Conservation (phyloP, 2,888 invertebrate species). For the Latrodectus elegans region DNA sequence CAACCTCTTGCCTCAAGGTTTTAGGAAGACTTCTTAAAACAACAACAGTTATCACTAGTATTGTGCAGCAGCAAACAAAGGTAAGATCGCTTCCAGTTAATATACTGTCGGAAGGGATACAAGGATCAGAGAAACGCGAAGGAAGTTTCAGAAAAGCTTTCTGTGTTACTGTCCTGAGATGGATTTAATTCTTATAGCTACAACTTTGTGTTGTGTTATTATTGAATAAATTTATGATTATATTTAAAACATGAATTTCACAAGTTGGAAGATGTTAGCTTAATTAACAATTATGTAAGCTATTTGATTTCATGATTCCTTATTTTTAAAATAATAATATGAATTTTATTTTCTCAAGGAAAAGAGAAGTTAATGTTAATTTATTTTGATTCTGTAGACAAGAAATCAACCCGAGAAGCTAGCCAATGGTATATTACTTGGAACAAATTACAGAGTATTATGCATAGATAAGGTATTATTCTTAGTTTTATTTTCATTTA, state of each 20-base stretch:
- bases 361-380: not conserved
- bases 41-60: slow-evolving; percentile 56
- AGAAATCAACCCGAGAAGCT: slow-evolving; percentile 78
- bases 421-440: slow-evolving; percentile 83
- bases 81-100: slow-evolving; percentile 16
- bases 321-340: no score
- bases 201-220: no score
- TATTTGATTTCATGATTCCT: no score
- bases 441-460: slow-evolving; percentile 86
- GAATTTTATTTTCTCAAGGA: no score
- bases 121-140: no score
- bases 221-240: no score
- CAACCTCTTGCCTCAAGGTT: slow-evolving; percentile 58
- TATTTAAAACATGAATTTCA: no score
- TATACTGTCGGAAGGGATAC: not conserved
- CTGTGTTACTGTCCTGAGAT: no score
- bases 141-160: no score
- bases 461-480: slow-evolving; percentile 72
- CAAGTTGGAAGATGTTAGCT: no score
- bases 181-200: no score
- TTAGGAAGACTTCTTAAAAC: slow-evolving; percentile 55
- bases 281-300: no score
- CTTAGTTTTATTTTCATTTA: not conserved
- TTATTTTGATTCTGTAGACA: not conserved
- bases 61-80: slow-evolving; percentile 61